A percentile compares a stretch with the other conserved stretches of the same genome.
Conservation (phyloP, 2,888 invertebrate genomes). For the Priapulus caudatus region DNA sequence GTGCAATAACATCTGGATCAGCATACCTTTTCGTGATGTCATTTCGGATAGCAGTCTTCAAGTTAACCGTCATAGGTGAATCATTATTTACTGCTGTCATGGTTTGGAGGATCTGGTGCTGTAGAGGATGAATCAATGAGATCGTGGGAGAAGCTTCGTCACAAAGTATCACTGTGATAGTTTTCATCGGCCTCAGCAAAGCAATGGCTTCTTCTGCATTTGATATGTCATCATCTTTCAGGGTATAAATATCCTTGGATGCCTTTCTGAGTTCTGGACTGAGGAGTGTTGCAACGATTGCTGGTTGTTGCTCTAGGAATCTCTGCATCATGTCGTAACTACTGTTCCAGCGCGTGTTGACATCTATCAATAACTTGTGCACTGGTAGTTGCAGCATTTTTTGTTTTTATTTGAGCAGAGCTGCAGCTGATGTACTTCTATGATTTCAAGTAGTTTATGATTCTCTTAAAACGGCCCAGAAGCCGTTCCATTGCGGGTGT, state of each 20-base stretch:
- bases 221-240: not conserved
- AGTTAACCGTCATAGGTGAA: not conserved
- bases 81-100: not conserved
- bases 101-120: not conserved
- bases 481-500: no score
- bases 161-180: not conserved
- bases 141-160: not conserved
- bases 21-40: not conserved
- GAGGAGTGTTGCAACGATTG: not conserved
- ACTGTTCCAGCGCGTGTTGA: not conserved
- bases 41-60: not conserved
- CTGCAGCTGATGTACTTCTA: conserved; percentile 1
- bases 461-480: no score
- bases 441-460: no score
- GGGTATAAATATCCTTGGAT: not conserved
- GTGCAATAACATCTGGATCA: not conserved
- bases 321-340: not conserved
- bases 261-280: not conserved
- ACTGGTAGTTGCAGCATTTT: not conserved
- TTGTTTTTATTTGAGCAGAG: not conserved
- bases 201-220: not conserved
- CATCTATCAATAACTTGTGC: not conserved
- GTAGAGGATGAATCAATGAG: not conserved
- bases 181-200: not conserved
- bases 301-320: conserved; percentile 1